Base-by-base conservation (phyloP, 2,113 vertebrate species). In the Cacatua alba region DNA sequence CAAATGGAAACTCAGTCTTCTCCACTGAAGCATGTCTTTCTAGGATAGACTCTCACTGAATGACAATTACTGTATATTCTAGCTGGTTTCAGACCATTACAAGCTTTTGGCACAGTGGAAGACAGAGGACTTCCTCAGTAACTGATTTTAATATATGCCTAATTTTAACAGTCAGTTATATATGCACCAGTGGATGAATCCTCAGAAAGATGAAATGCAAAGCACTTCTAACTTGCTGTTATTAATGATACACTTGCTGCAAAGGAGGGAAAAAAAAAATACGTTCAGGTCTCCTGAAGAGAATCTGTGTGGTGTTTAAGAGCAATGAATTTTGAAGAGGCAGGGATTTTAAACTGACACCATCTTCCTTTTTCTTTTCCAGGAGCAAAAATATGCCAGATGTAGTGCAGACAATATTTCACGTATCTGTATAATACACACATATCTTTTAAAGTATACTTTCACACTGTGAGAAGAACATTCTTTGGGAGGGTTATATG, bases 1-100 rank as follows among this genome's bases (percentile, higher is more conserved):
- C 98, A 98, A 99, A 99, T 99, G 98, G 99, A 99, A 98, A 98
- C 99, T 98, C 98, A 98, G 98, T 98, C 98, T 98, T 98, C 98
- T 99, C 98, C 99, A 98, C 97, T 98, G 98, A 99, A 99, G 99
- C 98, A 98, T 99, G 98, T 99, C 98, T 98, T 98, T 98, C 98
- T 98, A 97, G 97, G 98, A 98, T 98, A 98, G 97, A 98, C 98
- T 98, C 98, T 98, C 98, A 93, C 98, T 98, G 98, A 99, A 99
- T 99, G 98, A 99, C 99, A 99, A 99, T 99, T 98, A 98, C 97
- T 97, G 97, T 98, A 98, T 98, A 98, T 98, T 98, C 97, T 98
- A 97, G 97, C 98, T 97, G 96, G 97, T 97, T 98, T 97, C 98
- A 98, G 97, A 97, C 98, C 97, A 98, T 98, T 98, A 98, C 97